Conservation (phyloP, 2,797 vertebrate species). For the Urophycis tenuis region DNA sequence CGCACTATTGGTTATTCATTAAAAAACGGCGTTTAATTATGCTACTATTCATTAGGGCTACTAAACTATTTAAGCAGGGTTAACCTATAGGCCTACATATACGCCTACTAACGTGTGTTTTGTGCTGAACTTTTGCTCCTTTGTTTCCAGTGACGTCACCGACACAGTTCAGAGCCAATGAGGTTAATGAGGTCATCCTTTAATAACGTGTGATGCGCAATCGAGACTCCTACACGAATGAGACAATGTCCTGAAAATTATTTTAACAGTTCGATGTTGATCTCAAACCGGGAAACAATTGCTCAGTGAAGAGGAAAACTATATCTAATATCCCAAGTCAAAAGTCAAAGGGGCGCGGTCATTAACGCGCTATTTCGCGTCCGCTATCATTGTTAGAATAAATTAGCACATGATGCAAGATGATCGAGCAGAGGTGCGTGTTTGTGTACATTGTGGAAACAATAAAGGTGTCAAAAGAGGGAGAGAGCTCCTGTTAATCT, state of each 20-base stretch:
- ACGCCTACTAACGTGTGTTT: neutral
- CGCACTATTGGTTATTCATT: neutral
- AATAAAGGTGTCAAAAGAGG: neutral
- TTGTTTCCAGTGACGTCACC: neutral
- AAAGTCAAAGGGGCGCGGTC: too few relatives aligned
- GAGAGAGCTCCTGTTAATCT: constrained; percentile 78
- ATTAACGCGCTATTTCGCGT: too few relatives aligned
- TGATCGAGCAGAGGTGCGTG: neutral
- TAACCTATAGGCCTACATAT: neutral
- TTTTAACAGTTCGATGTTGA: neutral
- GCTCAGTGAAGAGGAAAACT: neutral
- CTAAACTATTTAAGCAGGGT: neutral
- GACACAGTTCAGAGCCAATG: neutral
- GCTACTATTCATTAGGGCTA: neutral
- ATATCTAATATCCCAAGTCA: too few relatives aligned
- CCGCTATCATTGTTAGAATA: too few relatives aligned
- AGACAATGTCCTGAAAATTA: neutral
- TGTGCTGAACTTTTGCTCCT: neutral
- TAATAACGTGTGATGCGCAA: neutral
- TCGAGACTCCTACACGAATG: neutral
- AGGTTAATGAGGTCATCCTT: neutral
- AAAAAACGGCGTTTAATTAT: neutral
- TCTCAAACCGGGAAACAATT: too few relatives aligned
- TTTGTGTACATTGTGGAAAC: neutral
- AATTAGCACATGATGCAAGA: neutral